Base-by-base conservation (phyloP, 2,888 invertebrate species). In the Agrochola lota region DNA sequence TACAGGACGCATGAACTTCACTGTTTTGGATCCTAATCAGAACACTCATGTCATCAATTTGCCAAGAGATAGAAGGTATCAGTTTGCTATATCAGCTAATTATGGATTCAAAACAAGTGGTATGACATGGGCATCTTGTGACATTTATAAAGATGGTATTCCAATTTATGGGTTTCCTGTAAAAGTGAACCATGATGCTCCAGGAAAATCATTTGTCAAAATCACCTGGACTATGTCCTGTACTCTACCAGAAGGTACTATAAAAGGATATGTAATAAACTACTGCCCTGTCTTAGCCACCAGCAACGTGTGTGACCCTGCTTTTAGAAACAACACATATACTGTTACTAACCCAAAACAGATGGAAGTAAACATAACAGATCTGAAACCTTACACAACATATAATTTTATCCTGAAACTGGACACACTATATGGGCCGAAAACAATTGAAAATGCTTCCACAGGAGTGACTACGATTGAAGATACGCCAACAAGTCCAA, bases 81-180 rank as follows among this genome's bases (percentile, higher is more conserved):
- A 97, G 90, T 98, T 99, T 96, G 99, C 98, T 2, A 98, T 99
- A 81, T 97, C 99, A 9, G 98, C 98, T 0, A 98, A 99, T 90
- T 97, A 97, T 63, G 94, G 95, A 0, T 93, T 93, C 7, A 97
- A 97, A 80, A 98, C 98, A 85, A 98, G 98, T 91, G 99, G 99
- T 1, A 98, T 99, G 98, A 97, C 98, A 20, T 99, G 99, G 99
- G 98, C 98, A 17, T 97, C 97, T 57, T 99, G 99, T 92, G 96
- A 96, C 70, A 96, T 96, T 88, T 95, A 96, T 60, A 95, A 94
- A 88, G 96, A 95, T 87, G 93, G 92, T 57, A 94, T 96, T 81
- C 93, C 92, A 60, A 97, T 98, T 98, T 85, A 97, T 97, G 85
- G 97, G 95, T 95, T 95, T 83, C 95, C 95, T 74, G 93, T 95